These are phyloP conservation scores for Petromus typicus DNA, from an alignment of 2,113 vertebrate genomes.

Conservation along the genomic window DNA sequence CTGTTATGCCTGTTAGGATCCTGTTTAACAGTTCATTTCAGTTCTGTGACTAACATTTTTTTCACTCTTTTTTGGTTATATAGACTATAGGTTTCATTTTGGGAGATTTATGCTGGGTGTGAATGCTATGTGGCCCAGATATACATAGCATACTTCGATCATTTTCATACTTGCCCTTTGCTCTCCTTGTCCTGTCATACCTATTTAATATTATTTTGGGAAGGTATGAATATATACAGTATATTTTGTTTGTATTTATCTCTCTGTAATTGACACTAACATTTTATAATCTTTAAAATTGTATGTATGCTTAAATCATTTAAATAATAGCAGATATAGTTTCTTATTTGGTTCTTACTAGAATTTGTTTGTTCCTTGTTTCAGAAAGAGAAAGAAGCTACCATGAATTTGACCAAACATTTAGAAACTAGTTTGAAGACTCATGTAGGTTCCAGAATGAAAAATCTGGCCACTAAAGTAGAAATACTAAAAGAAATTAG, in stretches of 20 bases:
- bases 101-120: neutral
- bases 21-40: neutral
- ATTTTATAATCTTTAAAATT: constrained; percentile 46
- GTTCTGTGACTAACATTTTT: constrained; percentile 19
- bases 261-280: neutral
- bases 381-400: constrained; percentile 85
- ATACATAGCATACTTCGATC: neutral
- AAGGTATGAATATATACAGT: neutral
- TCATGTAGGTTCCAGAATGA: constrained; percentile 76
- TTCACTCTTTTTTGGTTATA: neutral
- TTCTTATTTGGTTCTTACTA: constrained; percentile 12
- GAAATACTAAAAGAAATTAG: constrained; percentile 83
- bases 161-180: neutral
- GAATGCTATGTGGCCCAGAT: too few relatives aligned
- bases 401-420: constrained; percentile 74
- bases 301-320: constrained; percentile 19
- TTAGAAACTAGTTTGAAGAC: constrained; percentile 80
- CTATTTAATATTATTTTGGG: neutral
- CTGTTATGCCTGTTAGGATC: neutral
- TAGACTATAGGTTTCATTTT: neutral
- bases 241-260: neutral
- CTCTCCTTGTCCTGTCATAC: neutral
- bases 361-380: constrained; percentile 58
- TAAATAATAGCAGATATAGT: constrained; percentile 34
- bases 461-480: constrained; percentile 84